These are phyloP conservation scores for Physocephala rufipes DNA, from an alignment of 2,888 invertebrate genomes.

Conservation along the genomic window DNA sequence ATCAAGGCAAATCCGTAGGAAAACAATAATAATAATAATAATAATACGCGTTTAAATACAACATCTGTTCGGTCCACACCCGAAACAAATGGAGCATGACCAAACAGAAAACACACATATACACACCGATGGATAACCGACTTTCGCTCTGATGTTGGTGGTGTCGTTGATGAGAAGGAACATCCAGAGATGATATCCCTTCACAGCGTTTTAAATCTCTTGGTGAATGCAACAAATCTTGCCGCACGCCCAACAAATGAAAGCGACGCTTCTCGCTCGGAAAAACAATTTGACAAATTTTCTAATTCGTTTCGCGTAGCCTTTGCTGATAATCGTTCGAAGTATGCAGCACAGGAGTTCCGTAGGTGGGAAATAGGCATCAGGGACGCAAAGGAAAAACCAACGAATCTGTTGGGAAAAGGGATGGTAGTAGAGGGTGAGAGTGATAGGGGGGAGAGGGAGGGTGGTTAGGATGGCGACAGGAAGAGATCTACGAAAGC, in stretches of 20 bases:
- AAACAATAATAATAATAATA: conserved; percentile 56
- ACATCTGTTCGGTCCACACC: conserved; percentile 67
- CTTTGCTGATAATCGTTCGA: too few species aligned
- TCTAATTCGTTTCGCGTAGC: conserved; percentile 62
- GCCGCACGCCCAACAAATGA: conserved; percentile 58
- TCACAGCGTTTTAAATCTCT: conserved; percentile 34
- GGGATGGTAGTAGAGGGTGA: not conserved
- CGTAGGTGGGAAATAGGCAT: not conserved
- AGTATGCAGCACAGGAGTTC: conserved; percentile 22
- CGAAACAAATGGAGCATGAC: conserved; percentile 66
- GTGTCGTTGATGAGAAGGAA: conserved; percentile 1
- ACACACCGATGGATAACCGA: not conserved
- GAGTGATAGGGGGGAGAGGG: too few species aligned
- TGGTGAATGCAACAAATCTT: conserved; percentile 30
- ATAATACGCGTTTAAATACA: conserved; percentile 65
- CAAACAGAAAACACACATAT: conserved; percentile 58
- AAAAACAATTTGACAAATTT: conserved; percentile 65
- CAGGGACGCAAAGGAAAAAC: conserved; percentile 1
- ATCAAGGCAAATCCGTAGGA: conserved; percentile 42
- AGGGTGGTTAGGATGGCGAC: too few species aligned
- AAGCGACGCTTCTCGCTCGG: conserved; percentile 53
- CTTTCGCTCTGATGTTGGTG: not conserved
- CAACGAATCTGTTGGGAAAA: not conserved
- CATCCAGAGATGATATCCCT: not conserved
- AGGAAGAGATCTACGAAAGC: too few species aligned